Percentiles rank a stretch among this genome's conserved stretches.
Conservation (phyloP, 2,797 vertebrate species). For the Arnoldichthys spilopterus region DNA sequence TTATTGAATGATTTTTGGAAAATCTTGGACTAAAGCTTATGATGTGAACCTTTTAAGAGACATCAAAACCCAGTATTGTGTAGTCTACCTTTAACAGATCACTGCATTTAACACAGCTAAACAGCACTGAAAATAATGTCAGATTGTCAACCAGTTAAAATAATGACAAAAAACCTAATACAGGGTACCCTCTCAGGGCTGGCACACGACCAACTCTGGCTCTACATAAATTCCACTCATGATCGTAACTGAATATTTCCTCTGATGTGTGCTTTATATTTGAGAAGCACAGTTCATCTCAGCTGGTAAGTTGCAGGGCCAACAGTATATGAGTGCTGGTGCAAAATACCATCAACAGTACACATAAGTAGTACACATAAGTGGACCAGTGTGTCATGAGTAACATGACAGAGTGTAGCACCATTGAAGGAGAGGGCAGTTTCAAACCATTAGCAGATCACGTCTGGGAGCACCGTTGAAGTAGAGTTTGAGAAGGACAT, state of each 20-base stretch:
- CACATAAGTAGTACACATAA: background rate
- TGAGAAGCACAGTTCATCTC: slow-evolving; percentile 22
- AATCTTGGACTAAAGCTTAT: background rate
- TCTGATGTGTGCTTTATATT: slow-evolving; percentile 36
- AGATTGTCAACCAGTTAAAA: slow-evolving; percentile 30
- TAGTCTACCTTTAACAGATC: background rate
- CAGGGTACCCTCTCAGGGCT: slow-evolving; percentile 8
- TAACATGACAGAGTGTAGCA: slow-evolving; percentile 65
- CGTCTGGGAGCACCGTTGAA: slow-evolving; percentile 38
- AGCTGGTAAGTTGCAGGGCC: slow-evolving; percentile 4
- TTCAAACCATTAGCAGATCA: slow-evolving; percentile 33
- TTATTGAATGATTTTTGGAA: slow-evolving; percentile 20
- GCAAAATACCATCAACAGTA: background rate
- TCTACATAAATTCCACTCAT: background rate
- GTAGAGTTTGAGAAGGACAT: slow-evolving; percentile 3
- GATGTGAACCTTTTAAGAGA: background rate
- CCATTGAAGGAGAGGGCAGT: slow-evolving; percentile 54
- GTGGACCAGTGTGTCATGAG: background rate
- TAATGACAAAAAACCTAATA: background rate
- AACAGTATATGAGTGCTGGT: slow-evolving; percentile 19
- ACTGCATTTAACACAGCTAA: background rate
- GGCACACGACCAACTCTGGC: background rate
- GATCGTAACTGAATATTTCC: slow-evolving; percentile 25
- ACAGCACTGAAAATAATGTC: slow-evolving; percentile 3
- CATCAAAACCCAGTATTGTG: background rate